Conservation (phyloP, 2,888 invertebrate species). For the Baronia brevicornis region DNA sequence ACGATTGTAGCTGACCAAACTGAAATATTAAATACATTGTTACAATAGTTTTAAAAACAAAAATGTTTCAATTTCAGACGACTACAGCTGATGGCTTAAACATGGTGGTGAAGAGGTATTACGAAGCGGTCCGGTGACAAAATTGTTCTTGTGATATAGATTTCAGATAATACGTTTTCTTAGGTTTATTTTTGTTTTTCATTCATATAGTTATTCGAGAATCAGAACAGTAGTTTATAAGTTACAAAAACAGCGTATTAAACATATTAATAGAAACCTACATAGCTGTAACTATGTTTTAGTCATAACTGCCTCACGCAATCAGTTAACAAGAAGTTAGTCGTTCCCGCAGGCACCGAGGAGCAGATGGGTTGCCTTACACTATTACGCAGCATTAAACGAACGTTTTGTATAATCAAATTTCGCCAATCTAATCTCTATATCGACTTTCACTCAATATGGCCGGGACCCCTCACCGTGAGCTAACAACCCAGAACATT, state of each 20-base stretch:
- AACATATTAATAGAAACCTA: too few species aligned
- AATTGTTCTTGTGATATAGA: too few species aligned
- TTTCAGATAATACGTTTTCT: too few species aligned
- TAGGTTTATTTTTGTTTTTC: too few species aligned
- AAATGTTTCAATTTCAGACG: slow-evolving; percentile 40
- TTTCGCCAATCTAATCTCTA: slow-evolving; percentile 51
- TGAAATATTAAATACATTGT: too few species aligned
- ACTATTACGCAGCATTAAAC: slow-evolving; percentile 26
- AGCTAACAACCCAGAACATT: slow-evolving; percentile 62
- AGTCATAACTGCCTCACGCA: not conserved
- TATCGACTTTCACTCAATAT: slow-evolving; percentile 69
- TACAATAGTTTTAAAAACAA: too few species aligned
- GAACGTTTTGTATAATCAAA: slow-evolving; percentile 58
- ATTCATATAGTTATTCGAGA: too few species aligned
- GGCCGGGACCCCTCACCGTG: slow-evolving; percentile 39
- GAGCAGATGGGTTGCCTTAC: slow-evolving; percentile 17
- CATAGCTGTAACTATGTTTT: too few species aligned
- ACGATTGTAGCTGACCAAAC: too few species aligned
- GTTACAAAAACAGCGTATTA: too few species aligned
- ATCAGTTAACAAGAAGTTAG: slow-evolving; percentile 8
- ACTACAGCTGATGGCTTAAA: slow-evolving; percentile 47
- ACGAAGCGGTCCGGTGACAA: slow-evolving; percentile 32
- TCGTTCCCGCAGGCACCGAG: slow-evolving; percentile 3
- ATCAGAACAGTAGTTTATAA: too few species aligned
- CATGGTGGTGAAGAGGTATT: slow-evolving; percentile 38